A percentile compares a stretch with the other conserved stretches of the same genome.
These are phyloP conservation scores for Lepus europaeus DNA, from an alignment of 2,113 vertebrate species.

Conservation along the genomic window DNA sequence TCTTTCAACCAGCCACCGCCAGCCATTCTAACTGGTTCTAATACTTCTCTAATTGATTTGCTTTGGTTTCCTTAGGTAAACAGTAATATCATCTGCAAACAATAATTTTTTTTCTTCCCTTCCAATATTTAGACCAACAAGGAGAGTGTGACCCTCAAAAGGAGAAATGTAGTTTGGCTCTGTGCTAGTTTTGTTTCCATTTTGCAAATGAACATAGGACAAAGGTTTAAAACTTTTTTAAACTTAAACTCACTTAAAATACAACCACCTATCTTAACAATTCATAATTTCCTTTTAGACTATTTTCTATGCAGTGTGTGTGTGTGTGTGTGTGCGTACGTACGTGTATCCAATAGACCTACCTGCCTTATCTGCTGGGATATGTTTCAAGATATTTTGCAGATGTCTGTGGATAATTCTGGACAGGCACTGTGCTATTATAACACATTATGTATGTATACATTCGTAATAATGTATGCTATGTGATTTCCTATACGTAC, in stretches of 20 bases:
- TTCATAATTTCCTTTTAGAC: slow-evolving; percentile 7
- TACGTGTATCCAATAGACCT: neutral
- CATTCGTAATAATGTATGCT: neutral
- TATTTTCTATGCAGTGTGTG: neutral
- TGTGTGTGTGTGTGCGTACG: neutral
- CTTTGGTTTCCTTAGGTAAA: slow-evolving; percentile 53
- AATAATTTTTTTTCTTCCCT: neutral
- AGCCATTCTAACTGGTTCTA: neutral
- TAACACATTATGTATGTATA: no score
- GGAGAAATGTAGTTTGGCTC: neutral
- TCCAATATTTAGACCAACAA: neutral
- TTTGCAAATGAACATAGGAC: neutral
- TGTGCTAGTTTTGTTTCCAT: neutral
- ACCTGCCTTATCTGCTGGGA: neutral
- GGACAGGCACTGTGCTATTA: no score
- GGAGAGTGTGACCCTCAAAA: neutral
- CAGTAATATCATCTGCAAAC: neutral
- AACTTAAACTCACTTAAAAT: slow-evolving; percentile 2
- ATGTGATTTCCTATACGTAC: neutral
- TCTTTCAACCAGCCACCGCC: neutral
- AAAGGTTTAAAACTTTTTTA: neutral
- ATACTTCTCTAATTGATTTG: neutral
- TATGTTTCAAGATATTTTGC: neutral
- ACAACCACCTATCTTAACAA: neutral
- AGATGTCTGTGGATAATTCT: neutral